Percentiles rank a stretch among this genome's conserved stretches.
These are phyloP conservation scores for Frieseomelitta varia DNA, from an alignment of 1,140 invertebrate genomes.

Conservation along the genomic window DNA sequence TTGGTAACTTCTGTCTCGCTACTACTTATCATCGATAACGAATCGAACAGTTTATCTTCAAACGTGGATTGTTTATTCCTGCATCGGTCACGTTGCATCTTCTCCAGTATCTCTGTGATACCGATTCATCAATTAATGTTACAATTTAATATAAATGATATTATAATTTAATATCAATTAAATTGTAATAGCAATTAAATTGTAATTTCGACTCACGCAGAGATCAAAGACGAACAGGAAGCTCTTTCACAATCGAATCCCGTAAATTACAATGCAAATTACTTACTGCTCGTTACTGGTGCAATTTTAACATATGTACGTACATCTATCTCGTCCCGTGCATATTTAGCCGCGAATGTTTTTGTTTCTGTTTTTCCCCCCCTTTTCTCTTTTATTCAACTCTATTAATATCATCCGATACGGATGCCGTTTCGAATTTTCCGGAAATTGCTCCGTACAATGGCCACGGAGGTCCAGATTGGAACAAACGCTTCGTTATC, in stretches of 20 bases:
- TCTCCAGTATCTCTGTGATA: too few relatives aligned
- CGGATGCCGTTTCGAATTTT: background rate
- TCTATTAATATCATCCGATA: background rate
- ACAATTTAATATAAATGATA: too few relatives aligned
- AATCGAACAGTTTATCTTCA: too few relatives aligned
- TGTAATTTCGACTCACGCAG: too few relatives aligned
- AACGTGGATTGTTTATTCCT: too few relatives aligned
- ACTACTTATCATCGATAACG: too few relatives aligned
- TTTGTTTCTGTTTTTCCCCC: background rate
- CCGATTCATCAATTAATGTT: too few relatives aligned
- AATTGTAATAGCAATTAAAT: too few relatives aligned
- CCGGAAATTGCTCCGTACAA: background rate
- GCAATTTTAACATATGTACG: background rate
- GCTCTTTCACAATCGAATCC: background rate
- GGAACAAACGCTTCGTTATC: conserved; percentile 18
- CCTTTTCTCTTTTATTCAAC: background rate
- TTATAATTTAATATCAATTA: too few relatives aligned
- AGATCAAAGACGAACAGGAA: too few relatives aligned
- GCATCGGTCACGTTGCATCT: too few relatives aligned
- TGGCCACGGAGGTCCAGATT: background rate
- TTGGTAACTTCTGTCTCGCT: too few relatives aligned
- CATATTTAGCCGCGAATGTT: background rate
- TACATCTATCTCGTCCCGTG: background rate
- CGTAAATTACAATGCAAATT: background rate
- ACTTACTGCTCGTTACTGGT: background rate